Base-by-base conservation (phyloP, 2,888 invertebrate species). In the Tyria jacobaeae region DNA sequence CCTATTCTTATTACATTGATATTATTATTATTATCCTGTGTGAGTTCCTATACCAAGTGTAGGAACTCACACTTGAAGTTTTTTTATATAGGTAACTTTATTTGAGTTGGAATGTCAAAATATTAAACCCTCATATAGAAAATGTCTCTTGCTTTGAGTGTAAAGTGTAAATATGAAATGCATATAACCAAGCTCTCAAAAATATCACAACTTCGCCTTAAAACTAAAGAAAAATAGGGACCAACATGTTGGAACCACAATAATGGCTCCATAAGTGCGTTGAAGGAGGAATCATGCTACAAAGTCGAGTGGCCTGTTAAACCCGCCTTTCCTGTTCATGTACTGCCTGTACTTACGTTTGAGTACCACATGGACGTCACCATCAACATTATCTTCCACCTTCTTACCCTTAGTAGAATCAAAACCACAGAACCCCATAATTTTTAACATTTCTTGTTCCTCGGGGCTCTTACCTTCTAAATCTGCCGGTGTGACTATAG, bases 311-410 rank as follows among this genome's bases (percentile, higher is more conserved):
- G 99, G 99, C 85, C 99, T 95, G 91, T 99, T 99, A 92, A 99
- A 99, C 60, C 99, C 99, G 70, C 99, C 99, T 91, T 99, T 98
- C 68, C 99, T 95, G 91, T 99, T 99, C 99, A 99, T 99, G 87
- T 99, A 99, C 92, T 99, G 99, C 79, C 99, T 96, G 89, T 99
- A 99, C 92, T 99, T 98, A 79, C 99, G 95, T 93, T 99, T 99
- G 66, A 99, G 95, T 69, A 99, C 98, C 62, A 99, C 98, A 88
- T 99, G 99, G 70, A 99, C 99, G 34, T 97, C 97, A n/a, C 98
- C 99, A 59, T 96, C 96, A 79, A 99, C 97, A 86, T 99, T 99
- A 35, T 98, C 98, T 0, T 97, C 96, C 0, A 99, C 99, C 92
- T 98, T 97, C 91, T 98, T 99, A 78, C 98, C 98, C 95, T 99